Percentiles rank a stretch among this genome's conserved stretches.
Evolutionary conservation across 2,113 vertebrate species (phyloP).

Genomic region (Brachyistius frenatus): DNA sequence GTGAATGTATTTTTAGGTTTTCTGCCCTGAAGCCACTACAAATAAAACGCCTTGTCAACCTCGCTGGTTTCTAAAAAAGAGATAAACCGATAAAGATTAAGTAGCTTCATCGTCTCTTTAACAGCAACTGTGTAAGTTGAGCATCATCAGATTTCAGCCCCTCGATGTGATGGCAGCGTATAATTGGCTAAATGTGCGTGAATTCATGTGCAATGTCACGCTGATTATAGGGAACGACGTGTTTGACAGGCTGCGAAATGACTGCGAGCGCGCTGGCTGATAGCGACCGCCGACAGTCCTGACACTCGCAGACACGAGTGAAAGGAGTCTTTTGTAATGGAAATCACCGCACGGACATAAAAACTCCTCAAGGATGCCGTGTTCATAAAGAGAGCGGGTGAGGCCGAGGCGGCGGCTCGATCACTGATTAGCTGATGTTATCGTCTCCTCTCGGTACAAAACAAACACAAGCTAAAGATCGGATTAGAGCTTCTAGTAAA

Average conservation of each 20-base stretch:
- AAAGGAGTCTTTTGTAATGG: conserved; percentile 36
- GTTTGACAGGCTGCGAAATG: background rate
- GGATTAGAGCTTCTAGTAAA: conserved; percentile 1
- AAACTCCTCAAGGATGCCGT: conserved; percentile 4
- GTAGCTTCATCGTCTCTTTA: too few species aligned
- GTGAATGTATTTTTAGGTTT: too few species aligned
- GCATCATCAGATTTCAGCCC: conserved; percentile 4
- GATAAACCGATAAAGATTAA: too few species aligned
- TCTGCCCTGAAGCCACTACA: too few species aligned
- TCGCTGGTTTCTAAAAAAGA: too few species aligned
- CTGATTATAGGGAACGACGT: background rate
- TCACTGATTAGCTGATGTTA: conserved; percentile 31
- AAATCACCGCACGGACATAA: conserved; percentile 18
- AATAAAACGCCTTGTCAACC: too few species aligned
- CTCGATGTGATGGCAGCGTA: background rate
- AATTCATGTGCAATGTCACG: background rate
- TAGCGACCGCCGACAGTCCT: conserved; percentile 3
- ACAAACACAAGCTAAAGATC: conserved; percentile 17
- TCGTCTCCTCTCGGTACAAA: background rate
- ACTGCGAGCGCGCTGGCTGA: background rate
- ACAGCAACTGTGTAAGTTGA: too few species aligned
- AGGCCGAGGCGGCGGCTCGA: background rate
- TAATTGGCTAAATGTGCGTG: background rate
- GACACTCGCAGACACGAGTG: conserved; percentile 1
- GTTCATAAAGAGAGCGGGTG: background rate